Evolutionary conservation across 2,888 invertebrate genomes (phyloP), one percentile per base, ranked within the genome.

Genomic region (Embidobia sp.): DNA sequence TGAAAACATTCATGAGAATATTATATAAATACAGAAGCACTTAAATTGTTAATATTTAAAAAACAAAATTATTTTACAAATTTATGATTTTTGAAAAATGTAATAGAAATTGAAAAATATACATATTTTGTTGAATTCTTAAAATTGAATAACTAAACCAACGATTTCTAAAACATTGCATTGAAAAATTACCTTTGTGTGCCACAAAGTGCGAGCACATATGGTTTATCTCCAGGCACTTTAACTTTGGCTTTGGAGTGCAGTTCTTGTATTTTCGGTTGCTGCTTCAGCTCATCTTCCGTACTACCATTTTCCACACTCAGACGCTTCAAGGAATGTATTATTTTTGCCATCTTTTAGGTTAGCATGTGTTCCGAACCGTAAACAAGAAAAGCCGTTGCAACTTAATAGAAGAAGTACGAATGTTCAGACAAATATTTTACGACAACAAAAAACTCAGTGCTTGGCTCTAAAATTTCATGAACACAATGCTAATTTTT

Each of bases 151-250:
- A 6, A 22, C 6, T 22, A 22, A 22, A 22, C 22, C 6, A 22
- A 22, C 6, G 3, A 4, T 22, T 22, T 31, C 8, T 8, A 31
- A 31, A 31, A 4, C 2, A 31, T 2, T 6, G n/a, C 6, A 6
- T 3, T 31, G 55, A 29, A 33, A 79, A 80, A 74, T n/a, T 89
- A 93, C 93, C 90, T 91, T 70, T 86, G 87, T 55, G 92, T 92
- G 1, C 91, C 92, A 79, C 91, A 90, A 77, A 94, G 84, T 63
- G 91, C 91, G 40, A 94, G 91, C 51, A 94, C 90, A 82, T 94
- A 95, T 1, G 91, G 91, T 70, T 92, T 91, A 22, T 91, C 90
- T 0, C 91, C 80, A 0, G 92, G 90, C 26, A 92, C 90, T 0
- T 90, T 89, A 48, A 91, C 91, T 88, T 94, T 93, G 27, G 87